These are phyloP conservation scores for Serrognathus titanus DNA, from an alignment of 2,888 invertebrate genomes.

Conservation along the genomic window DNA sequence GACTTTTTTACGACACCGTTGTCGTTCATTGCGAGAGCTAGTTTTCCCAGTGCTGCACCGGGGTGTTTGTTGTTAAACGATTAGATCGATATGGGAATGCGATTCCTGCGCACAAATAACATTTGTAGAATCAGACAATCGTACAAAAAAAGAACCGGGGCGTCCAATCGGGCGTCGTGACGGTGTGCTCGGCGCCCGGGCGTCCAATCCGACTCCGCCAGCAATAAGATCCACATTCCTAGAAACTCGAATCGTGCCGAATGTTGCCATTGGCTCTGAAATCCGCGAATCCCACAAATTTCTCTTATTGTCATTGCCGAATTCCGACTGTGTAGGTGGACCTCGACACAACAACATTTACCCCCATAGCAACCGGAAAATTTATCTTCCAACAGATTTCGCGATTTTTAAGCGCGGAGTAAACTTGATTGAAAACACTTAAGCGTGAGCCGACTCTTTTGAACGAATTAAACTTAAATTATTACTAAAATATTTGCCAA, in stretches of 20 bases:
- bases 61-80: slow-evolving; percentile 3
- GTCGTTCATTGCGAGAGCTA: too few relatives aligned
- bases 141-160: slow-evolving; percentile 34
- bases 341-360: neutral
- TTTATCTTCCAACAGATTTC: neutral
- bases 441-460: too few relatives aligned
- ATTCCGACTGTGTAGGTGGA: slow-evolving; percentile 1
- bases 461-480: too few relatives aligned
- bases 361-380: neutral
- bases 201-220: slow-evolving; percentile 42
- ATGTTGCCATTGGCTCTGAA: slow-evolving; percentile 44
- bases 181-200: slow-evolving; percentile 37
- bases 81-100: slow-evolving; percentile 15
- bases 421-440: too few relatives aligned
- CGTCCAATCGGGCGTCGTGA: slow-evolving; percentile 40
- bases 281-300: slow-evolving; percentile 48
- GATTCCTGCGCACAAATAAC: slow-evolving; percentile 33
- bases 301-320: slow-evolving; percentile 49
- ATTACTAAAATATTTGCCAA: too few relatives aligned
- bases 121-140: slow-evolving; percentile 35
- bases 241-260: slow-evolving; percentile 46
- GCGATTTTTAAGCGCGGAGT: too few relatives aligned
- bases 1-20: too few relatives aligned
- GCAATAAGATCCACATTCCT: slow-evolving; percentile 48
- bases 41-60: neutral